phyloP scores from a whole-genome alignment of 2,797 vertebrate species.

The Okamejei kenojei region DNA sequence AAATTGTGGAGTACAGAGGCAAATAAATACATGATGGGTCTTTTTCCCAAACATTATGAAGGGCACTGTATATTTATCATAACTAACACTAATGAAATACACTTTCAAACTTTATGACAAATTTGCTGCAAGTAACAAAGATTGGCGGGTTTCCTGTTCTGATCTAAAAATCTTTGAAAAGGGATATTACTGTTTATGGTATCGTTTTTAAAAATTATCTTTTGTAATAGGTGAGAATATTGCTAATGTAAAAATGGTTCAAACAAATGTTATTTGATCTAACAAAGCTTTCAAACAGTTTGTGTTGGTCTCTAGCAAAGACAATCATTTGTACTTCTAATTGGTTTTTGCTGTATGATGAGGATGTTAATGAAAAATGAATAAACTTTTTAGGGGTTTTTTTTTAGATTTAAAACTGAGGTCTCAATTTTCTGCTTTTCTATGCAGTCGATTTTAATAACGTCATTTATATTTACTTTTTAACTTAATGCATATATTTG shows the following conservation, averaged over 20 bases:
- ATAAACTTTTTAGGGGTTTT: neutral
- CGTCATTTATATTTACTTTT: neutral
- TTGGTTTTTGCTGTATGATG: neutral
- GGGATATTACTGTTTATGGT: neutral
- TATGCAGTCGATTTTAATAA: conserved; percentile 3
- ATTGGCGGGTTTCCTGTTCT: neutral
- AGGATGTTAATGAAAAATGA: neutral
- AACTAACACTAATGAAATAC: conserved; percentile 17
- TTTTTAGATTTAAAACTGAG: neutral
- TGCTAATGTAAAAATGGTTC: neutral
- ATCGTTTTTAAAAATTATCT: neutral
- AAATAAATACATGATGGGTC: too few relatives aligned
- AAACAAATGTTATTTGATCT: neutral
- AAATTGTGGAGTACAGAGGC: too few relatives aligned
- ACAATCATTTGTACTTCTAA: conserved; percentile 32
- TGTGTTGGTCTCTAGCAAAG: conserved; percentile 9
- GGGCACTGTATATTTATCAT: neutral
- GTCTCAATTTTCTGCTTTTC: conserved; percentile 2
- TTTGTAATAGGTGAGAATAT: neutral
- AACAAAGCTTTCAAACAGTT: neutral
- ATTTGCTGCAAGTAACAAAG: neutral
- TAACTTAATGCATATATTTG: neutral
- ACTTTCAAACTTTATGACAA: neutral
- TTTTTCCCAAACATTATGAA: too few relatives aligned
- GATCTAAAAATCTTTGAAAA: neutral